Percentiles rank a stretch among this genome's conserved stretches.
Evolutionary conservation across 2,888 invertebrate genomes (phyloP).

Genomic region (Acanthopleura granulata): DNA sequence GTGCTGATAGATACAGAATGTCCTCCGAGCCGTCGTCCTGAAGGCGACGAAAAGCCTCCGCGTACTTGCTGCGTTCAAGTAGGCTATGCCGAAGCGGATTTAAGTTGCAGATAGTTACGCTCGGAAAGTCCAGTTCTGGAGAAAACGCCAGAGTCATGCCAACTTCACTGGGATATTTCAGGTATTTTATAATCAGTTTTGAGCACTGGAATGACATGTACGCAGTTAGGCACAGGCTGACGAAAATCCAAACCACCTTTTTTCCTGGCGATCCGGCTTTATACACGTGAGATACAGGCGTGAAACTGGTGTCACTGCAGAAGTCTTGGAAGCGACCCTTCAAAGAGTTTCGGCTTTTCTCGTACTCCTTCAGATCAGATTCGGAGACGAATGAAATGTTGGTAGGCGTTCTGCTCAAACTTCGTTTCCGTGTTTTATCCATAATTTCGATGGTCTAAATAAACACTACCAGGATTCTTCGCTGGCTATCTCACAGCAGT

Average conservation of each 20-base stretch:
- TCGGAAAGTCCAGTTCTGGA: constrained; percentile 51
- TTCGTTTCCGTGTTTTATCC: neutral
- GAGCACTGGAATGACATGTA: constrained; percentile 45
- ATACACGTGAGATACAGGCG: constrained; percentile 50
- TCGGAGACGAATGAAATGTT: neutral
- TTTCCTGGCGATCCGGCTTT: constrained; percentile 44
- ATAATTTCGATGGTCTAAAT: neutral
- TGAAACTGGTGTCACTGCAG: constrained; percentile 53
- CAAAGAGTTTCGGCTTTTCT: constrained; percentile 4
- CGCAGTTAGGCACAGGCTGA: constrained; percentile 41
- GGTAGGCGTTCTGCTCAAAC: neutral
- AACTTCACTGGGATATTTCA: constrained; percentile 52
- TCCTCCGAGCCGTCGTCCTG: constrained; percentile 29
- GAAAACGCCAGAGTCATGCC: constrained; percentile 47
- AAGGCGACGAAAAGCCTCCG: constrained; percentile 28
- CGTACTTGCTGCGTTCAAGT: constrained; percentile 19
- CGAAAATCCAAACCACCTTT: constrained; percentile 44
- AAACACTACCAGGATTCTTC: too few relatives aligned
- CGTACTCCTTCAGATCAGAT: neutral
- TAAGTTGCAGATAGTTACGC: constrained; percentile 57
- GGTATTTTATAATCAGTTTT: constrained; percentile 39
- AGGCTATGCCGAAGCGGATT: constrained; percentile 44
- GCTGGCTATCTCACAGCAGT: too few relatives aligned
- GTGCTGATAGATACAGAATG: constrained; percentile 29
- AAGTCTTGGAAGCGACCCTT: constrained; percentile 39